Percentiles rank a stretch among this genome's conserved stretches.
These are phyloP conservation scores for Orthonyx spaldingii DNA, from an alignment of 2,113 vertebrate genomes.

Conservation along the genomic window DNA sequence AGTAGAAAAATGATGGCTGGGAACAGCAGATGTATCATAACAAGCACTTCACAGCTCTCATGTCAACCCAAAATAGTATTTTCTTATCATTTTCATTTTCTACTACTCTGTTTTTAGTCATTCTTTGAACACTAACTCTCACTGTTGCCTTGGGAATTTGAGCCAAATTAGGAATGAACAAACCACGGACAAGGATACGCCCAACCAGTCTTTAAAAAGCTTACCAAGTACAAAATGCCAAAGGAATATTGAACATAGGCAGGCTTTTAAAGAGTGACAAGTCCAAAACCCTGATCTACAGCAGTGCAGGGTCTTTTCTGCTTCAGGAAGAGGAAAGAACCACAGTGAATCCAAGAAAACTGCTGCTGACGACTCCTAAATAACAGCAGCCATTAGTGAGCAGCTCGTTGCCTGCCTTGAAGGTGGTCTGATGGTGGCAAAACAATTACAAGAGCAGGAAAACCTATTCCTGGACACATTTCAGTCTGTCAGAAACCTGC, in stretches of 20 bases:
- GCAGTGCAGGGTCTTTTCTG: not conserved
- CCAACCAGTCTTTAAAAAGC: not conserved
- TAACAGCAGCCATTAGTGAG: not conserved
- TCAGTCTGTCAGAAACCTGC: not conserved
- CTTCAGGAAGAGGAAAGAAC: not conserved
- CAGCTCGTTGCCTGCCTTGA: not conserved
- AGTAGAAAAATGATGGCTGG: not conserved
- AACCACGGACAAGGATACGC: not conserved
- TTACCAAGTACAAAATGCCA: not conserved
- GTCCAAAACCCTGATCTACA: not conserved
- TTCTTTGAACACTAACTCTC: not conserved
- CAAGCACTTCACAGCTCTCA: not conserved
- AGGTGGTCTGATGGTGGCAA: not conserved
- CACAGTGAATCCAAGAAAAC: not conserved
- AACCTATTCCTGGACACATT: not conserved
- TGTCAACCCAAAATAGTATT: not conserved
- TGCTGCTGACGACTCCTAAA: not conserved
- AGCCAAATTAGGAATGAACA: not conserved
- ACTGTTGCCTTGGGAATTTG: not conserved
- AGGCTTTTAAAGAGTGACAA: not conserved
- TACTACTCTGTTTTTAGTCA: not conserved
- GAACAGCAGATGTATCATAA: not conserved
- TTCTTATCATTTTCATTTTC: not conserved
- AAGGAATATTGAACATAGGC: not conserved
- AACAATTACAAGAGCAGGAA: not conserved